Evolutionary conservation across 2,888 invertebrate genomes (phyloP), one percentile per base, ranked within the genome.

Genomic region (Melanophora roralis): DNA sequence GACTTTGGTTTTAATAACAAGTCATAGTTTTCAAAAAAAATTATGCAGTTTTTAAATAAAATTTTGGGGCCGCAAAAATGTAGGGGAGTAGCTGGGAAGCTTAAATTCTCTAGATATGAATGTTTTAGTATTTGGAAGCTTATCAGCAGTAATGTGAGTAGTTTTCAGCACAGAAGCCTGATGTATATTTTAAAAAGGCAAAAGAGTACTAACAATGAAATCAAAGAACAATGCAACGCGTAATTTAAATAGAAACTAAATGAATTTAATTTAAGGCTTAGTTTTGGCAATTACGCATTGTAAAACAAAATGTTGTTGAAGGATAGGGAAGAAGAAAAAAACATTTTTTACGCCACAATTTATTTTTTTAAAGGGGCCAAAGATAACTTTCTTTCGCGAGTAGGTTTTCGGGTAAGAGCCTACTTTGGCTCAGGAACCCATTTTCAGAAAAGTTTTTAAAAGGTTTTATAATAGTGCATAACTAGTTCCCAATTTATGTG

Each of bases 41-140:
- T 59, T 47, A 14, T 43, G 60, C 47, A 59, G 65, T 71, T 77
- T 65, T 77, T 77, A 77, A 71, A 77, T 65, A 77, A 69, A 40
- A 16, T 32, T 19, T 27, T 27, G 27, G 3, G 27, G 21, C 16
- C n/a, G 7, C 32, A 8, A 19, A 9, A 60, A 8, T 8, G 8
- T 19, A 1, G 6, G 1, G 5, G 6, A 16, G 4, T 1, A 45
- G 3, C 14, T 21, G 36, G 4, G 16, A 11, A 11, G n/a, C n/a
- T n/a, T n/a, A 43, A 60, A 71, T 51, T 16, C 45, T 14, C 14
- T 55, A 36, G 27, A 19, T 34, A 53, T 60, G 36, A 51, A 60
- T 55, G 45, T 27, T 32, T 68, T 21, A 7, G n/a, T 75, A 53
- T 68, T 27, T 27, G 16, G 19, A 23, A 53, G 68, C 53, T 62